Conservation (phyloP, 2,888 invertebrate genomes). For the Ochropleura leucogaster region DNA sequence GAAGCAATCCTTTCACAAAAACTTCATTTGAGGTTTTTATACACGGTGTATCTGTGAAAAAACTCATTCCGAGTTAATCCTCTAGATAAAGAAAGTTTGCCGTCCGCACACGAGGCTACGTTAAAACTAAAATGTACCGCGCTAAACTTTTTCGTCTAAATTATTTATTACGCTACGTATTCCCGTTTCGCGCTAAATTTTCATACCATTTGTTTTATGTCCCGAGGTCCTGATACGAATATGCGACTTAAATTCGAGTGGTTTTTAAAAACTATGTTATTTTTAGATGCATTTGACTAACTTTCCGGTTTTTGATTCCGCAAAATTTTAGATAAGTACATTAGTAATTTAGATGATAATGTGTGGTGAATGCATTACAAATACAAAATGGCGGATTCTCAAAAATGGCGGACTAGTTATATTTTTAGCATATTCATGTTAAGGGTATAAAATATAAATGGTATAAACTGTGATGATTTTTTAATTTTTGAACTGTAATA, state of each 20-base stretch:
- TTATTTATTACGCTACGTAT: constrained; percentile 70
- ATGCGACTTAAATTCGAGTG: neutral
- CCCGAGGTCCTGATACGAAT: neutral
- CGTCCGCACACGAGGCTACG: constrained; percentile 66
- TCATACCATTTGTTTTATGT: constrained; percentile 56
- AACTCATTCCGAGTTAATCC: constrained; percentile 82
- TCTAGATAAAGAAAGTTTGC: constrained; percentile 74
- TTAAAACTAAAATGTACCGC: constrained; percentile 69
- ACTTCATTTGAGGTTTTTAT: constrained; percentile 63
- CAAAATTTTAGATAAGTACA: too few relatives aligned
- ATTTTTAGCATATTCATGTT: too few relatives aligned
- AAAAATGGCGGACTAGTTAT: too few relatives aligned
- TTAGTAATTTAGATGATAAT: too few relatives aligned
- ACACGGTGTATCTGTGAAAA: constrained; percentile 70
- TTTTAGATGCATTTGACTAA: too few relatives aligned
- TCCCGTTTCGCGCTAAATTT: constrained; percentile 48
- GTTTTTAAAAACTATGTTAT: neutral
- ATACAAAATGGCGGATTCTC: too few relatives aligned
- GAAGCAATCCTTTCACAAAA: constrained; percentile 62
- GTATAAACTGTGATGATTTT: too few relatives aligned
- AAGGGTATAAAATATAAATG: too few relatives aligned
- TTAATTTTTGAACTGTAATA: too few relatives aligned
- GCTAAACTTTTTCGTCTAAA: constrained; percentile 72
- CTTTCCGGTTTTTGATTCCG: too few relatives aligned
- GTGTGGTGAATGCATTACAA: too few relatives aligned